Evolutionary conservation across 1,140 invertebrate genomes (phyloP).

Genomic region (Bombus vancouverensis): DNA sequence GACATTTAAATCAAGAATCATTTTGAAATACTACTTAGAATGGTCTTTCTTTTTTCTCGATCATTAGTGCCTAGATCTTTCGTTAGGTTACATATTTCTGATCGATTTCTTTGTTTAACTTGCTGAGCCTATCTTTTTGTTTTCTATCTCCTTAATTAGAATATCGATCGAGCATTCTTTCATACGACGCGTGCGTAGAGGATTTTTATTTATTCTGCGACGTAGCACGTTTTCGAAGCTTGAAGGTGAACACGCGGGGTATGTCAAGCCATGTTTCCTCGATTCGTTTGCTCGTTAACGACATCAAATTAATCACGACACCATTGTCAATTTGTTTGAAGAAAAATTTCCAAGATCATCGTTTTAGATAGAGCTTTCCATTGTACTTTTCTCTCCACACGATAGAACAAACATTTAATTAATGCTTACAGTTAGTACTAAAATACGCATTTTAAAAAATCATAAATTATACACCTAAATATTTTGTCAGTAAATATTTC

Average conservation of each 20-base stretch:
- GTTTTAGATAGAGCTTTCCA: background rate
- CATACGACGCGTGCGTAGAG: conserved; percentile 28
- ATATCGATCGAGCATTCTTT: conserved; percentile 11
- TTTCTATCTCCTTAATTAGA: background rate
- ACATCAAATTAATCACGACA: background rate
- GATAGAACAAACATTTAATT: background rate
- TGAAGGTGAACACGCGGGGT: background rate
- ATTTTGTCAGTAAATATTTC: background rate
- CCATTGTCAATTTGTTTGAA: background rate
- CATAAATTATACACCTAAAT: too few relatives aligned
- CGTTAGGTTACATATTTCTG: background rate
- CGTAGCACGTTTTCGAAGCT: conserved; percentile 51
- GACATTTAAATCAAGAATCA: conserved; percentile 37
- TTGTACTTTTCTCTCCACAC: background rate
- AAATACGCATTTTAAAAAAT: background rate
- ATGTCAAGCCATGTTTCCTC: background rate
- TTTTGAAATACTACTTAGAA: background rate
- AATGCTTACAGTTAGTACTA: background rate
- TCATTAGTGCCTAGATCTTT: conserved; percentile 32
- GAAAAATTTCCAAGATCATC: conserved; percentile 3
- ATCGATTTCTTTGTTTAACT: background rate
- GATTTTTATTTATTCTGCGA: conserved; percentile 18
- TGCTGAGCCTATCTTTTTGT: background rate
- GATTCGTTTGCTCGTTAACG: background rate
- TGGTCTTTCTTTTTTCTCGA: background rate